Evolutionary conservation across 2,113 vertebrate genomes (phyloP).

Genomic region (Mystacornis crossleyi): DNA sequence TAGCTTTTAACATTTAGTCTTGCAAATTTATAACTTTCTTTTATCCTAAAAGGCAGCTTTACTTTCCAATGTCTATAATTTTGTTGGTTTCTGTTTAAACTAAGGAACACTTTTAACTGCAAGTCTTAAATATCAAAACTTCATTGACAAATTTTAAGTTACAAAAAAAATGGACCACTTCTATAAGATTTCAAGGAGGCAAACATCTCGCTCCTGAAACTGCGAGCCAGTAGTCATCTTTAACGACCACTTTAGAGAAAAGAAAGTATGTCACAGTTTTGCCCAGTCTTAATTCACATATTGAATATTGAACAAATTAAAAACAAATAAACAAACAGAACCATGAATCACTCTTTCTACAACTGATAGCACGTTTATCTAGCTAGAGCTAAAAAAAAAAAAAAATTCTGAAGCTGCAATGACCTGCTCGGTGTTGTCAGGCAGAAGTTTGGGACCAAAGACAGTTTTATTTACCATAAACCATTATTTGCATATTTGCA

Average conservation of each 20-base stretch:
- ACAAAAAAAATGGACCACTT: neutral
- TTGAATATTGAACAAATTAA: neutral
- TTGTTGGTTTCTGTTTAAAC: neutral
- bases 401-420: neutral
- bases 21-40: neutral
- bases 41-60: neutral
- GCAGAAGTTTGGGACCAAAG: neutral
- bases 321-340: neutral
- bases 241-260: neutral
- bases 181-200: neutral
- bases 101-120: neutral
- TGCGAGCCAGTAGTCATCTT: neutral
- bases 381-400: neutral
- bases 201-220: neutral
- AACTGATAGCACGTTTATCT: neutral
- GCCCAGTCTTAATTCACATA: neutral
- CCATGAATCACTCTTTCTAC: neutral
- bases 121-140: neutral
- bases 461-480: neutral
- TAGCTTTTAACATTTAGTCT: neutral
- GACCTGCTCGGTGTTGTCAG: neutral
- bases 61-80: neutral
- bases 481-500: neutral
- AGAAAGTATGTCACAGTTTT: neutral
- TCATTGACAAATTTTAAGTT: neutral